Evolutionary conservation across 30 jellyfish, hydroid and myxozoan species (phyloP).

Genomic region (Catostylus mosaicus): DNA sequence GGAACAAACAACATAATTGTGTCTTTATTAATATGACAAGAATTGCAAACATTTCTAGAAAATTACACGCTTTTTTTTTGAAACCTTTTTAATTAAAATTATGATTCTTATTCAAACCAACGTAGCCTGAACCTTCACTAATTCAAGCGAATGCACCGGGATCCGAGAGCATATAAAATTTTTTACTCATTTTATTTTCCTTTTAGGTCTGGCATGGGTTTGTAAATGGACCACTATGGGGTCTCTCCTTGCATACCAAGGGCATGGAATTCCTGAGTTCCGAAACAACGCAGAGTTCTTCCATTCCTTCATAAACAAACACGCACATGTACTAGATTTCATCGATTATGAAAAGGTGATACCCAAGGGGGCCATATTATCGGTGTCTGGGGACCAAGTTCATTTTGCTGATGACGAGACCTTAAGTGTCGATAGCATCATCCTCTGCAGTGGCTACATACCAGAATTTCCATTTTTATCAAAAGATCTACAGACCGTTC

Average conservation of each 20-base stretch:
- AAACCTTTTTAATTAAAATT: too few species aligned
- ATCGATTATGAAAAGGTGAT: constrained; percentile 72
- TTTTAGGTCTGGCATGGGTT: constrained; percentile 89
- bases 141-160: too few species aligned
- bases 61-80: too few species aligned
- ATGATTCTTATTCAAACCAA: too few species aligned
- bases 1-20: too few species aligned
- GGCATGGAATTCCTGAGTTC: constrained; percentile 96
- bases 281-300: constrained; percentile 70
- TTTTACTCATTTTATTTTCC: neutral
- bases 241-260: constrained; percentile 88
- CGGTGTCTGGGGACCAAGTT: constrained; percentile 52
- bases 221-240: constrained; percentile 95
- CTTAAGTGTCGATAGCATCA: constrained; percentile 69
- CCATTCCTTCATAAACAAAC: constrained; percentile 88
- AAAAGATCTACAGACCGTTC: neutral
- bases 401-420: constrained; percentile 67
- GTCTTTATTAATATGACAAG: too few species aligned
- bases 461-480: constrained; percentile 77
- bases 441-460: constrained; percentile 87
- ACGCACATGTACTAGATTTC: constrained; percentile 86
- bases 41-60: too few species aligned
- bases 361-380: constrained; percentile 85
- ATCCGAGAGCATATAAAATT: too few species aligned
- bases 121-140: too few species aligned